Evolutionary conservation across 2,113 vertebrate genomes (phyloP).

Genomic region (Etheostoma spectabile): DNA sequence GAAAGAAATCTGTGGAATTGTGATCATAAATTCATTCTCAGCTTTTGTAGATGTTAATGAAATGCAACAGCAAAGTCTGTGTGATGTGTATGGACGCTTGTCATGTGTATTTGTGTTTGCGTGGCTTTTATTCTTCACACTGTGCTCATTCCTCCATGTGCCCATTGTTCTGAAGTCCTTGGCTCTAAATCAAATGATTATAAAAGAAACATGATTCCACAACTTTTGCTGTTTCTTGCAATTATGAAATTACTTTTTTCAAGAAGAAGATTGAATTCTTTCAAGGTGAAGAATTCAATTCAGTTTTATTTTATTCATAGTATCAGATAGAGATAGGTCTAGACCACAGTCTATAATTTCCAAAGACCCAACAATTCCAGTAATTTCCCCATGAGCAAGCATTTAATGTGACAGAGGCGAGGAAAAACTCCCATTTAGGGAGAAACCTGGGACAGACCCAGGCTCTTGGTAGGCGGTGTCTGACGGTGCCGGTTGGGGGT

Average conservation of each 20-base stretch:
- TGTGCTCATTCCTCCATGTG: neutral
- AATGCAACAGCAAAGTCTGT: neutral
- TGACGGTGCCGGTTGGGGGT: no score
- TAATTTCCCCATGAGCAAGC: no score
- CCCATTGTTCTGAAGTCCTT: neutral
- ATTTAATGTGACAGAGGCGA: no score
- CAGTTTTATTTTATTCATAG: no score
- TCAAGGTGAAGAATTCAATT: neutral
- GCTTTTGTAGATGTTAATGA: neutral
- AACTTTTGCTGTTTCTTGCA: neutral
- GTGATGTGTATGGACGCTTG: neutral
- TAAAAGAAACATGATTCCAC: neutral
- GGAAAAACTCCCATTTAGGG: no score
- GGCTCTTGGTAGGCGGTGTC: no score
- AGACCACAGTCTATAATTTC: no score
- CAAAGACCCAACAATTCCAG: no score
- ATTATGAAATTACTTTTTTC: neutral
- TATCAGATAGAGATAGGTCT: no score
- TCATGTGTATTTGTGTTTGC: neutral
- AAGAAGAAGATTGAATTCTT: no score
- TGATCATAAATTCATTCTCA: constrained; percentile 9
- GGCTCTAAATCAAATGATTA: neutral
- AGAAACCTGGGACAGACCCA: no score
- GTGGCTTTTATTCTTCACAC: neutral
- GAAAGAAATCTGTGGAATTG: neutral